Conservation (phyloP, 2,797 vertebrate genomes). For the Tragelaphus eurycerus region DNA sequence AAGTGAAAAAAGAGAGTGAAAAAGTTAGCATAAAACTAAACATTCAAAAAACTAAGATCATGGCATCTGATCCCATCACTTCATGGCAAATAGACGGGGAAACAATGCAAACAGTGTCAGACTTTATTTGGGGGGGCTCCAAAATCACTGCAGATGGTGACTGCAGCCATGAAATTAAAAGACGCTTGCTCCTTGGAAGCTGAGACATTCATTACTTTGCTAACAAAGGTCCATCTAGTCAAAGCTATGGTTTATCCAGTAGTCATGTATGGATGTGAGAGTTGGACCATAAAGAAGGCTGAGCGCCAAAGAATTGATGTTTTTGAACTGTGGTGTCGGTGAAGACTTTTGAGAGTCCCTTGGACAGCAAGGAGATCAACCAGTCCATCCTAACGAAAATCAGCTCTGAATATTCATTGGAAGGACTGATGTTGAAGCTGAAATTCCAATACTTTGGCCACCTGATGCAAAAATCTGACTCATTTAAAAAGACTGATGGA, state of each 20-base stretch:
- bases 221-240: background rate
- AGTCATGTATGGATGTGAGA: background rate
- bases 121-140: fast-evolving
- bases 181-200: background rate
- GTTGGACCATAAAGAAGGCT: background rate
- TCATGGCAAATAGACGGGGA: background rate
- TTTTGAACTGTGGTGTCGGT: background rate
- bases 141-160: background rate
- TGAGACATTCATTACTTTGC: background rate
- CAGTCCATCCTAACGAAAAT: background rate
- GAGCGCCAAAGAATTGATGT: fast-evolving
- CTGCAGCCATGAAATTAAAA: background rate
- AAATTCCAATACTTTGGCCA: background rate
- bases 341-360: background rate
- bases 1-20: background rate
- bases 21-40: background rate
- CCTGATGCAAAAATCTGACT: background rate
- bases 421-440: background rate
- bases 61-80: background rate
- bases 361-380: background rate
- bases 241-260: background rate
- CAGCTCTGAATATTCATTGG: background rate
- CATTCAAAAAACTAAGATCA: background rate
- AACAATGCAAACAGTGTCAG: background rate
- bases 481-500: background rate